Percentiles rank a stretch among this genome's conserved stretches.
Conservation (phyloP, 2,113 vertebrate species). For the Mus spicilegus region DNA sequence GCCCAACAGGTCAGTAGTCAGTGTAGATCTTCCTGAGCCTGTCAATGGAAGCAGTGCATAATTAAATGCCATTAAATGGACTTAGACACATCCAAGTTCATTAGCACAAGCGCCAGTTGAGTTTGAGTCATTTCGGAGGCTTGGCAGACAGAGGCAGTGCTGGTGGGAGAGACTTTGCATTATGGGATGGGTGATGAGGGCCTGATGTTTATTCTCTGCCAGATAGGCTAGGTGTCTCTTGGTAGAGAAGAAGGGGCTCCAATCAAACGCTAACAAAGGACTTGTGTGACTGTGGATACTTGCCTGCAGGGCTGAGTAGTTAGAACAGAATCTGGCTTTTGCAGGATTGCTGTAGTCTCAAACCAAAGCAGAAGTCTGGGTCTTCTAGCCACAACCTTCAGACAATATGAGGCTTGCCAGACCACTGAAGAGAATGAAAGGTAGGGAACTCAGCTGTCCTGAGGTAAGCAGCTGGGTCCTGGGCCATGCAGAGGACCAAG, state of each 20-base stretch:
- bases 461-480: neutral
- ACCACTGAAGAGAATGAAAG: fast-evolving
- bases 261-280: fast-evolving
- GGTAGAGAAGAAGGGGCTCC: neutral
- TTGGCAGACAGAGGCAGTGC: neutral
- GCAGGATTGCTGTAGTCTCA: neutral
- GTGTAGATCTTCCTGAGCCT: slow-evolving; percentile 49
- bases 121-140: slow-evolving; percentile 56
- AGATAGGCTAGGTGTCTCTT: fast-evolving
- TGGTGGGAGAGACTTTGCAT: neutral
- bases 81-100: slow-evolving; percentile 58
- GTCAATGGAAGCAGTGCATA: neutral
- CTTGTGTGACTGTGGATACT: neutral
- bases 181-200: neutral
- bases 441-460: neutral
- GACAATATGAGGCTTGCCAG: neutral
- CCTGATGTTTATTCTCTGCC: neutral
- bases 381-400: neutral
- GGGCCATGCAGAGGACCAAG: fast-evolving
- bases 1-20: neutral
- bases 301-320: too few relatives aligned
- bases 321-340: neutral
- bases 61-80: slow-evolving; percentile 59
- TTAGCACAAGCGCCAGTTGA: slow-evolving; percentile 23
- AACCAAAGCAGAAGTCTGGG: neutral